Evolutionary conservation across 2,888 invertebrate genomes (phyloP).

Genomic region (Parnassius apollo): DNA sequence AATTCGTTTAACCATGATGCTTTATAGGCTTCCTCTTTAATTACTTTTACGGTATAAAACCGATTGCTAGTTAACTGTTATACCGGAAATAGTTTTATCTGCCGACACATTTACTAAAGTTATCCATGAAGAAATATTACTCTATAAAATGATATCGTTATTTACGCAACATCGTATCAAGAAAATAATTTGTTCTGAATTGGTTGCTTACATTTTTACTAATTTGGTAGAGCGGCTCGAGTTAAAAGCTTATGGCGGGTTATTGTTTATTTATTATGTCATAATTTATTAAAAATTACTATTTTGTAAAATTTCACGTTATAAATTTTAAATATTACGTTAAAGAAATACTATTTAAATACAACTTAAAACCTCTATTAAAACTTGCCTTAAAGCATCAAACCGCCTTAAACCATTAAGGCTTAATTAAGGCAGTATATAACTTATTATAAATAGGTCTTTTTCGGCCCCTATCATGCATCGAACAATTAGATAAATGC

Average conservation of each 20-base stretch:
- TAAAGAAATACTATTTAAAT: too few species aligned
- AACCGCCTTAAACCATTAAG: too few species aligned
- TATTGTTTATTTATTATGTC: too few species aligned
- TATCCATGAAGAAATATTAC: slow-evolving; percentile 50
- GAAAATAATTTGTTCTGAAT: slow-evolving; percentile 43
- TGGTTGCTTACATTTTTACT: slow-evolving; percentile 21
- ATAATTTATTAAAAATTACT: too few species aligned
- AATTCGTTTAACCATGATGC: slow-evolving; percentile 33
- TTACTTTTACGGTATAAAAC: slow-evolving; percentile 39
- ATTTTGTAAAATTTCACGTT: too few species aligned
- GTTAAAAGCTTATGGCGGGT: slow-evolving; percentile 21
- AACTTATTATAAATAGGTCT: too few species aligned
- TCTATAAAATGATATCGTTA: slow-evolving; percentile 53
- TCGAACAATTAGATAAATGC: too few species aligned
- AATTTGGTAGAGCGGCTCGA: slow-evolving; percentile 38
- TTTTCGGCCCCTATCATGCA: too few species aligned
- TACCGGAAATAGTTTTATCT: slow-evolving; percentile 49
- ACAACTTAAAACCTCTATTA: too few species aligned
- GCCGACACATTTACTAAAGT: slow-evolving; percentile 36
- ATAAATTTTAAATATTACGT: too few species aligned
- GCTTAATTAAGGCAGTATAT: too few species aligned
- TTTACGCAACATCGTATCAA: slow-evolving; percentile 55
- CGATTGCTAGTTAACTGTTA: slow-evolving; percentile 47
- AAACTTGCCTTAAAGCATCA: too few species aligned
- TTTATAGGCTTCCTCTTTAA: slow-evolving; percentile 35